phyloP scores from a whole-genome alignment of 1,140 invertebrate genomes.

The Euura lappo region DNA sequence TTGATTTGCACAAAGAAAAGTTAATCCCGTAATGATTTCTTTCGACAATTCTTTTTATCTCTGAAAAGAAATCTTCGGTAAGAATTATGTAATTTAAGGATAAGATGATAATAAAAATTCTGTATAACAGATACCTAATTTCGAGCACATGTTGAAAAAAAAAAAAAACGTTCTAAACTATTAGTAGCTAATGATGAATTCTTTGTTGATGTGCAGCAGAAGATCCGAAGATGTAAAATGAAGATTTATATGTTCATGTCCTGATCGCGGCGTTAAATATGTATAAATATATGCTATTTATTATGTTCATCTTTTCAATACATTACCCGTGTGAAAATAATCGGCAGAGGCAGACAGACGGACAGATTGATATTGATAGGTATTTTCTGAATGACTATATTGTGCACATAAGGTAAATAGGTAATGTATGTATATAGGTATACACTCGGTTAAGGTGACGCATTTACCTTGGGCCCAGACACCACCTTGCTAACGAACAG shows the following conservation, averaged over 20 bases:
- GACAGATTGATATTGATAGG: background rate
- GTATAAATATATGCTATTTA: background rate
- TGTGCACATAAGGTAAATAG: slow-evolving; percentile 20
- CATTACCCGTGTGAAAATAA: slow-evolving; percentile 3
- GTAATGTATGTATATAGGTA: slow-evolving; percentile 53
- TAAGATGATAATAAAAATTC: background rate
- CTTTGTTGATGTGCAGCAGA: background rate
- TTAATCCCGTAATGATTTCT: slow-evolving; percentile 22
- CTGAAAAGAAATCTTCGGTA: background rate
- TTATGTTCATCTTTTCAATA: background rate
- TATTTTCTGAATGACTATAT: background rate
- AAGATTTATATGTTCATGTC: background rate
- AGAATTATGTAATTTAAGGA: background rate
- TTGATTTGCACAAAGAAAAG: slow-evolving; percentile 57
- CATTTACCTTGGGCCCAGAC: slow-evolving; percentile 63
- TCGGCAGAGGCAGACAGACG: background rate
- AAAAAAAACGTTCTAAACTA: background rate
- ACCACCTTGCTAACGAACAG: slow-evolving; percentile 63
- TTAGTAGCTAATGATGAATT: background rate
- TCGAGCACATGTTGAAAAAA: slow-evolving; percentile 47
- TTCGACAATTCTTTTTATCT: background rate
- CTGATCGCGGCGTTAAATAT: background rate
- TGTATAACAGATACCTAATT: slow-evolving; percentile 47
- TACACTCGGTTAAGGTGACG: slow-evolving; percentile 63
- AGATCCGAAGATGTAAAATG: background rate